Evolutionary conservation across 1,140 invertebrate species (phyloP), one percentile per base, ranked within the genome.

Genomic region (Semibalanus balanoides): DNA sequence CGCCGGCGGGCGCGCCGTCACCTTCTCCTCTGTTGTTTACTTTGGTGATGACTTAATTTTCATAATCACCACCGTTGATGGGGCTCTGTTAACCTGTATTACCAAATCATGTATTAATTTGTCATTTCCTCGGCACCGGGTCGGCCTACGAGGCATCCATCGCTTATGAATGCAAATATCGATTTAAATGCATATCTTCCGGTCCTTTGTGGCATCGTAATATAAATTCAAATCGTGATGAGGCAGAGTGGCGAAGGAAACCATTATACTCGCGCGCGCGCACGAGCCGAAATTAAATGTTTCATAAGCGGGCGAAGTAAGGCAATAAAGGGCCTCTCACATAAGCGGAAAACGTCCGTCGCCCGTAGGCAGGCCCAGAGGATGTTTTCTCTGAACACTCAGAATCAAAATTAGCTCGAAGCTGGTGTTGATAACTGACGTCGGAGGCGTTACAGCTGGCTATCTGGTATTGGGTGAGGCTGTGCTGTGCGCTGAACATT

Each of bases 141-240:
- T 19, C 51, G 3, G 22, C 14, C 51, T 25, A 64, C 51, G 22
- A 64, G 51, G 51, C 51, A 64, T 25, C 22, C 22, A 14, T 64
- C 51, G 51, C 51, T 64, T 25, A 64, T 64, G 51, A 64, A 64
- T 64, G 51, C 51, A 64, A 64, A 64, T 64, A 64, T 64, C 51
- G 51, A 64, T 64, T 64, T 64, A 64, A 64, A 64, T 64, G 51
- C 51, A 64, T 64, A 64, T 64, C 51, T 64, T 64, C 51, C 51
- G 51, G 51, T 64, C 51, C 14, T 64, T 22, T 25, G 51, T 64
- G 51, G 51, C 22, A 64, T 19, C 22, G 51, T 64, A 64, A 64
- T 64, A 64, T 64, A 64, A 64, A 64, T 64, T 64, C 35, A 40
- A 40, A 40, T 40, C 5, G 51, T 22, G 51, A 14, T 25, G 14